Evolutionary conservation across 2,888 invertebrate species (phyloP), one percentile per base, ranked within the genome.

Genomic region (Xestoiulus laeticollis): DNA sequence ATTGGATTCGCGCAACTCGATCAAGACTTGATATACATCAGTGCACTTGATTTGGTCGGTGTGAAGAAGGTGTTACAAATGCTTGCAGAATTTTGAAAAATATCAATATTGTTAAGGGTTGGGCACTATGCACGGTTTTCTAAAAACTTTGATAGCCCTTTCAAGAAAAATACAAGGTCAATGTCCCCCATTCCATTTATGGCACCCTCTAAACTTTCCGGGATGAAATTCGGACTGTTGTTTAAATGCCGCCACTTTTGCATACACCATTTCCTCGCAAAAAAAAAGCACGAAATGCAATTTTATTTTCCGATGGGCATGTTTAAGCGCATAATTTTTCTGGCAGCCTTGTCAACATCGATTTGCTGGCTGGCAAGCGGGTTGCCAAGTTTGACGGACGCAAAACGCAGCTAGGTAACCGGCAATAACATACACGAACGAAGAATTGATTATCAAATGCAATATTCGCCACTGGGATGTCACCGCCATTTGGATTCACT

Each of bases 341-440:
- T 22, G 59, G 22, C 59, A 19, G 59, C 59, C 22, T 59, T 59
- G 59, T 59, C 59, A 22, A 22, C 59, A 59, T 59, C 59, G 59
- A 59, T 59, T 59, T 22, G 59, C 59, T 22, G n/a, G 48, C 48
- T n/a, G 59, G 59, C 22, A 6, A 59, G 59, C 10, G n/a, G 22
- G 59, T 59, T 59, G 59, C 59, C 59, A 59, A 59, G 59, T 59
- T 59, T 22, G 59, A 59, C 22, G 59, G 59, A 22, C 59, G 59
- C 8, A 59, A 53, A 59, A 59, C 22, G 59, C 59, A 59, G n/a
- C 59, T 22, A 59, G 59, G 59, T 59, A 59, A 59, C 59, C 59
- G 59, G 22, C 59, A 59, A 59, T 59, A 59, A 59, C 59, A 59
- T n/a, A 53, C 59, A 22, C 59, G 59, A 59, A 59, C 1, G 22